These are phyloP conservation scores for Zosterops borbonicus DNA, from an alignment of 2,113 vertebrate genomes.

Conservation along the genomic window DNA sequence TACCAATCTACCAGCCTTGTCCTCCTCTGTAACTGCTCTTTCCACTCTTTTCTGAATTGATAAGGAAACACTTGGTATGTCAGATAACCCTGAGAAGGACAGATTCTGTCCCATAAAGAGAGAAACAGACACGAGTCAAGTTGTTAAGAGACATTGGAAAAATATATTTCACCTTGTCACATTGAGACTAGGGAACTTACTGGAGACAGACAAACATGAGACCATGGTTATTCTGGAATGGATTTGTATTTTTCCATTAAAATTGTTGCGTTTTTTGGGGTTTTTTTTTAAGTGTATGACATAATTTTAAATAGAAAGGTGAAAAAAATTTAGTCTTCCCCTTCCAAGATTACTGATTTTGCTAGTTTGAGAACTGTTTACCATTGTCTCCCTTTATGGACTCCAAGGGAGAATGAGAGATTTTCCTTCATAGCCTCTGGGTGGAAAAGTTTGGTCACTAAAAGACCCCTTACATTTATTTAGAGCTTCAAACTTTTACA, in stretches of 20 bases:
- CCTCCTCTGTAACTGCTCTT: not conserved
- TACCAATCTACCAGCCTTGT: not conserved
- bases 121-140: not conserved
- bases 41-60: not conserved
- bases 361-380: not conserved
- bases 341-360: not conserved
- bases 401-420: not conserved
- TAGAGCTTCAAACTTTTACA: not conserved
- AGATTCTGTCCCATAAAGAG: not conserved
- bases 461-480: not conserved
- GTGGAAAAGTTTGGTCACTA: not conserved
- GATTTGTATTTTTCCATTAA: not conserved
- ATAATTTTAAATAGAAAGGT: not conserved
- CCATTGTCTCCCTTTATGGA: not conserved
- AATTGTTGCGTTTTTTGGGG: not conserved
- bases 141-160: not conserved
- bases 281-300: not conserved
- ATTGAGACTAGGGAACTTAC: not conserved
- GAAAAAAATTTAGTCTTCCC: rapidly evolving
- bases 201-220: not conserved
- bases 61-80: not conserved
- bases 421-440: not conserved
- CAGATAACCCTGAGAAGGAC: not conserved
- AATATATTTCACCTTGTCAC: not conserved
- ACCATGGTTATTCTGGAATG: not conserved